Base-by-base conservation (phyloP, 2,888 invertebrate species). In the Volucella zonaria region DNA sequence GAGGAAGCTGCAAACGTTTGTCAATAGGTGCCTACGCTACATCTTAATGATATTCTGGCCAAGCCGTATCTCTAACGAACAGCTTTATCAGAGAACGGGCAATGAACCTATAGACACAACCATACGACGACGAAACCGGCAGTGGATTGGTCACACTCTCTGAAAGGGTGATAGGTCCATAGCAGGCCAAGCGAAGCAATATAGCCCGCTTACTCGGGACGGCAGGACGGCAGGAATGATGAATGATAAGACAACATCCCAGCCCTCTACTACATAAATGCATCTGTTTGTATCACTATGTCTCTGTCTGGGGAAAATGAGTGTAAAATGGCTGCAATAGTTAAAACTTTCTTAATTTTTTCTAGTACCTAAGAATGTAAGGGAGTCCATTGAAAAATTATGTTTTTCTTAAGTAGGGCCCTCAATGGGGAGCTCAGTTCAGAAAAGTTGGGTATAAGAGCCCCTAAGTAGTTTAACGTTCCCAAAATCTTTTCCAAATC, bases 371-470 rank as follows among this genome's bases (percentile, higher is more conserved):
- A 58, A 8, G 74, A 12, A 67, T 88, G 87, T 56, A 75, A 71
- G 51, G 42, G 45, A 42, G 62, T 67, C 88, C 88, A 88, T 40
- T 31, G n/a, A 67, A 78, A 88, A 64, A 67, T 10, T 58, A 85
- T 38, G 85, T 88, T 82, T 80, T 88, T 86, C 87, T 86, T 88
- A 73, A 89, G 81, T 51, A 88, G 45, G 2, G 14, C 61, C 12
- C 56, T 52, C 77, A 87, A 75, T 61, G 87, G 87, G 12, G 42
- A 2, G 1, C 23, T 61, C 3, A 59, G 31, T 51, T 73, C 45
- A n/a, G 62, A 38, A 42, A 62, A 51, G 23, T 74, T 54, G 1
- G 71, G 71, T 38, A 61, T 61, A 61, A 73, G 52, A 12, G 59
- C 59, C 15, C 66, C 45, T 43, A 82, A 66, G 62, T 82, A 87